Conservation (phyloP, 2,888 invertebrate species). For the Habrosyne pyritoides region DNA sequence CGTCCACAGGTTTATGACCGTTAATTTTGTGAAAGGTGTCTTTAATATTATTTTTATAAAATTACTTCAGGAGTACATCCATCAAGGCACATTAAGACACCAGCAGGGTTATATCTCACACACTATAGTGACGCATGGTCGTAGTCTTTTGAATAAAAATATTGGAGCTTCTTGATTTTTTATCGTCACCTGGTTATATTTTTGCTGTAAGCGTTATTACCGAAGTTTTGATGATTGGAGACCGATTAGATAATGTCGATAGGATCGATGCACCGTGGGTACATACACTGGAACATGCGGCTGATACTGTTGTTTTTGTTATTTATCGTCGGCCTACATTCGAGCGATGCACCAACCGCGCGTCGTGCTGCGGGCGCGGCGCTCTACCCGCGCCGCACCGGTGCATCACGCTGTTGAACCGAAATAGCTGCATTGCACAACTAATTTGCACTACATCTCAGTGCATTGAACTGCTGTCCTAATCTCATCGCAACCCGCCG, state of each 20-base stretch:
- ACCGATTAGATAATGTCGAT: too few species aligned
- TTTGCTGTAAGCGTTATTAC: too few species aligned
- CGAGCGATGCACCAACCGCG: constrained; percentile 45
- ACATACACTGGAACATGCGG: constrained; percentile 16
- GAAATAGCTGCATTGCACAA: constrained; percentile 80
- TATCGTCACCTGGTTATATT: neutral
- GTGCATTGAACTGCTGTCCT: constrained; percentile 80
- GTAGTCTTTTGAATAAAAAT: neutral
- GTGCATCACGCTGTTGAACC: constrained; percentile 65
- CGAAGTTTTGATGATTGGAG: too few species aligned
- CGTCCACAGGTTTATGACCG: neutral
- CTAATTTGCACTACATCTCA: constrained; percentile 75
- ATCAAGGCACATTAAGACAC: constrained; percentile 26
- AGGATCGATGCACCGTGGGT: neutral
- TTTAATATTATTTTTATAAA: constrained; percentile 16
- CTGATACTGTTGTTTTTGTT: constrained; percentile 45
- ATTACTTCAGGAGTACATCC: constrained; percentile 44
- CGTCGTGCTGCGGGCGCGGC: constrained; percentile 6
- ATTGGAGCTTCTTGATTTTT: neutral
- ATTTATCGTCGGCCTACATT: constrained; percentile 62
- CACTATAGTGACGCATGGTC: neutral
- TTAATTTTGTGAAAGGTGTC: neutral
- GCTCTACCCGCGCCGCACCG: constrained; percentile 38
- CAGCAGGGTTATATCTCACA: neutral
- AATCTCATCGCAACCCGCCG: constrained; percentile 64